phyloP scores from a whole-genome alignment of 2,888 invertebrate species.

The Alsophila aescularia region DNA sequence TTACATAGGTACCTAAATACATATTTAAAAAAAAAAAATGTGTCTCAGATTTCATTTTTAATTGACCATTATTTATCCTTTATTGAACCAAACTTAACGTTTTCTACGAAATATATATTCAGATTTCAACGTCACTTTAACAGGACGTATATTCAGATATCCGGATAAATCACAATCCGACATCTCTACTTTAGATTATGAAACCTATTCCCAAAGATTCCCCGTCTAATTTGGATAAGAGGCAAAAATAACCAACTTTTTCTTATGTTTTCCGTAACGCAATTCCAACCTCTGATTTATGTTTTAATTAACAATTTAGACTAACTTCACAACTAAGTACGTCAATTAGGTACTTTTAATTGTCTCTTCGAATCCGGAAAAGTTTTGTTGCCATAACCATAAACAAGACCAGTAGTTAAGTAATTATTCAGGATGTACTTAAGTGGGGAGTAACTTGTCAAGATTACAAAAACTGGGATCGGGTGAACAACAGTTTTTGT shows the following conservation, averaged over 20 bases:
- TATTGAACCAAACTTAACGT: too few relatives aligned
- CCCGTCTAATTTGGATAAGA: conserved; percentile 70
- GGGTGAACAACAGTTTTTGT: conserved; percentile 73
- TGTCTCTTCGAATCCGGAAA: conserved; percentile 45
- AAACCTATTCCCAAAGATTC: conserved; percentile 68
- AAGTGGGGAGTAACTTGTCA: conserved; percentile 71
- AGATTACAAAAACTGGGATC: conserved; percentile 72
- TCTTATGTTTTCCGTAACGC: conserved; percentile 65
- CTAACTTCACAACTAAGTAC: conserved; percentile 39
- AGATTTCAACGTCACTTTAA: too few relatives aligned
- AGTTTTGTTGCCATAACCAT: conserved; percentile 35
- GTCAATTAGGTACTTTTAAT: conserved; percentile 59
- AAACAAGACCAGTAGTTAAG: conserved; percentile 61
- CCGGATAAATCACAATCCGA: conserved; percentile 2
- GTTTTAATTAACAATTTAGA: conserved; percentile 58
- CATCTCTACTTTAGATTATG: conserved; percentile 5
- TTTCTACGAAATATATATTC: too few relatives aligned
- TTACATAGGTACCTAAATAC: too few relatives aligned
- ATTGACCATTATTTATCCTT: too few relatives aligned
- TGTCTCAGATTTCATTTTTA: too few relatives aligned
- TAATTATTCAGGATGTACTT: conserved; percentile 76
- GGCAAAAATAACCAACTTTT: conserved; percentile 67
- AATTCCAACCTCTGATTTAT: conserved; percentile 68
- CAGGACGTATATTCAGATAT: background rate
- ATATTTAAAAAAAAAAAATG: too few relatives aligned